Conservation (phyloP, 2,888 invertebrate species). For the Nasonia oneida region DNA sequence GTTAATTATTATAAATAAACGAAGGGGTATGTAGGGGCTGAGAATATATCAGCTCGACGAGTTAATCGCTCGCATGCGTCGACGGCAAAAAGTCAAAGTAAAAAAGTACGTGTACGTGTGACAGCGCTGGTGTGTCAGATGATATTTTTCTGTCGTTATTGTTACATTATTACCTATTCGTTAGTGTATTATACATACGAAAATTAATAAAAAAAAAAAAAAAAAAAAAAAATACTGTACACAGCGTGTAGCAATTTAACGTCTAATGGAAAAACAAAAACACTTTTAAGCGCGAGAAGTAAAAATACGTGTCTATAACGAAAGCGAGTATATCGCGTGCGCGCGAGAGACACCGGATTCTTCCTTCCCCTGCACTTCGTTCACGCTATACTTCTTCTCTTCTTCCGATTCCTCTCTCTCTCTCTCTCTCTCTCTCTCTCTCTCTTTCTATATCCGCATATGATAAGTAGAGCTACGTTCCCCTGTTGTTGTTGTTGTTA, state of each 20-base stretch:
- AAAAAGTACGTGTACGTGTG: slow-evolving; percentile 11
- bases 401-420: neutral
- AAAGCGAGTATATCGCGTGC: neutral
- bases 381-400: neutral
- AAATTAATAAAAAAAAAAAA: slow-evolving; percentile 20
- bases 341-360: neutral
- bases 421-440: neutral
- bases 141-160: slow-evolving; percentile 72
- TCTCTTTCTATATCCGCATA: neutral
- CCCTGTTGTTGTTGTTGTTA: neutral
- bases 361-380: neutral
- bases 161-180: slow-evolving; percentile 64
- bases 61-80: neutral
- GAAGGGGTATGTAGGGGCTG: slow-evolving; percentile 12
- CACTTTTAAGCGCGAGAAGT: neutral
- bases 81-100: slow-evolving; percentile 15
- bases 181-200: slow-evolving; percentile 58
- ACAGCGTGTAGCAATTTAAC: slow-evolving; percentile 46
- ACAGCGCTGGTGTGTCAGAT: slow-evolving; percentile 57
- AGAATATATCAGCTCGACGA: slow-evolving; percentile 3
- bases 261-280: slow-evolving; percentile 36
- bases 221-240: slow-evolving; percentile 39
- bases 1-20: slow-evolving; percentile 61
- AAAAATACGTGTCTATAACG: neutral
- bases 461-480: neutral